phyloP scores from a whole-genome alignment of 2,888 invertebrate genomes.

The Theretra japonica region DNA sequence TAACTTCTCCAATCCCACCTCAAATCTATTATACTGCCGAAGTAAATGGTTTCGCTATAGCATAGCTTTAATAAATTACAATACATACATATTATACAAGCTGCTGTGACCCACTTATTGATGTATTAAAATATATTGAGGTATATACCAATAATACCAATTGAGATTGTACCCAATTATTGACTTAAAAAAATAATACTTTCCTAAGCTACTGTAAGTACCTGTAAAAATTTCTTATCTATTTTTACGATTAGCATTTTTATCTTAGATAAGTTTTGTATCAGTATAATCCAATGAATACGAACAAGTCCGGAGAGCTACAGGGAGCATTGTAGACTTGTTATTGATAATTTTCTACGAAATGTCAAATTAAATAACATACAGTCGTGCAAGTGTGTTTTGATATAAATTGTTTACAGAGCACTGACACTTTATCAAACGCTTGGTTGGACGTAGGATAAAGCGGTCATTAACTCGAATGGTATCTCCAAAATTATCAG shows the following conservation, averaged over 20 bases:
- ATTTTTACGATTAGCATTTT: not conserved
- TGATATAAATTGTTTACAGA: conserved; percentile 24
- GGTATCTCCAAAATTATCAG: conserved; percentile 15
- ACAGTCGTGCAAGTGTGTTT: conserved; percentile 25
- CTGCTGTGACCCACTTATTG: too few relatives aligned
- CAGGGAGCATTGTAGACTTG: not conserved
- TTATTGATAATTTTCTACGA: conserved; percentile 21
- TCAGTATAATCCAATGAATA: not conserved
- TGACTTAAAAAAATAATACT: too few relatives aligned
- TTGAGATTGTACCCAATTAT: too few relatives aligned
- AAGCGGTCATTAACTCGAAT: conserved; percentile 25
- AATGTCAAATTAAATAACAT: conserved; percentile 26
- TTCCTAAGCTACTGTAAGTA: not conserved
- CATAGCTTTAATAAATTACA: too few relatives aligned
- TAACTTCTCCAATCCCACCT: too few relatives aligned
- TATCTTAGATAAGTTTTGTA: not conserved
- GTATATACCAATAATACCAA: too few relatives aligned
- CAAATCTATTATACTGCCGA: too few relatives aligned
- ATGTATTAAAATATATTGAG: too few relatives aligned
- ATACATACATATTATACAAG: too few relatives aligned
- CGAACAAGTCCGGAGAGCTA: not conserved
- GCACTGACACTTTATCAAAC: conserved; percentile 29
- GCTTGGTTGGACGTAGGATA: conserved; percentile 26
- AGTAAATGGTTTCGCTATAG: too few relatives aligned
- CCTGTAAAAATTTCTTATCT: not conserved